These are phyloP conservation scores for Leucoraja ocellata DNA, from an alignment of 2,797 vertebrate genomes.

Conservation along the genomic window DNA sequence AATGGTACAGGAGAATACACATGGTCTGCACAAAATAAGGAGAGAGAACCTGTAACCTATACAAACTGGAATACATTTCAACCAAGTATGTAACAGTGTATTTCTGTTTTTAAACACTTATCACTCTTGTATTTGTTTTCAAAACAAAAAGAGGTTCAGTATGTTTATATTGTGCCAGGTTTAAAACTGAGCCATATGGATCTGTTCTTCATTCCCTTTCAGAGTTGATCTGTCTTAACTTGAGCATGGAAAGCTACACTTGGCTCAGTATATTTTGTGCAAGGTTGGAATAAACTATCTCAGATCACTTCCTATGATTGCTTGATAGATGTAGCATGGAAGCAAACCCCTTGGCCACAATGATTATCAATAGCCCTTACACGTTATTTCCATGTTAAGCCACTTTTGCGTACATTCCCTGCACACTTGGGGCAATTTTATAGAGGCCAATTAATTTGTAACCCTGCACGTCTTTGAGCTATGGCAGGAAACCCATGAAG, in stretches of 20 bases:
- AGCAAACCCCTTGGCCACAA: no score
- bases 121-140: background rate
- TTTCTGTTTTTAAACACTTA: background rate
- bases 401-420: no score
- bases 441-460: no score
- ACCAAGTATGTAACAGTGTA: conserved; percentile 60
- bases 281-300: background rate
- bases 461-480: no score
- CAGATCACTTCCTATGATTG: background rate
- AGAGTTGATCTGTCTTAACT: background rate
- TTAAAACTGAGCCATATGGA: background rate
- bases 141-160: background rate
- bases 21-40: conserved; percentile 62
- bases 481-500: no score
- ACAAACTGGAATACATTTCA: conserved; percentile 78
- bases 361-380: no score
- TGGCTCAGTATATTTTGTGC: background rate
- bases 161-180: background rate
- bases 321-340: no score
- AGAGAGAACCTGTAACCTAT: conserved; percentile 55
- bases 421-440: no score
- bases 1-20: conserved; percentile 70
- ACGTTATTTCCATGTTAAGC: no score
- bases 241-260: background rate
- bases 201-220: no score